Conservation (phyloP, 2,113 vertebrate genomes). For the Odobenus rosmarus region DNA sequence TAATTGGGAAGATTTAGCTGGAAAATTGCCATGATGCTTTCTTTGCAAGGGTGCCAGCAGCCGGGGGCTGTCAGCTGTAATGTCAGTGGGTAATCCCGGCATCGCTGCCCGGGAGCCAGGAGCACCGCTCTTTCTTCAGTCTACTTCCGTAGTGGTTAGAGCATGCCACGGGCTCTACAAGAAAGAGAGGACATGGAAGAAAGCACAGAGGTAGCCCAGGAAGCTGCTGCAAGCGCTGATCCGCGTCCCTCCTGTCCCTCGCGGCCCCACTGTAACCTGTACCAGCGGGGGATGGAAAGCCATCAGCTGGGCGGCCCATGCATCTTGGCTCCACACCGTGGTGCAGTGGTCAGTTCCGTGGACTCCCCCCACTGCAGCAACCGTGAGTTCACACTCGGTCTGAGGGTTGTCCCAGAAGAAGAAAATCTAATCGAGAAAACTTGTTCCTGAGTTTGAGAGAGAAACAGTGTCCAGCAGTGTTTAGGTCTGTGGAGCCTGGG, state of each 20-base stretch:
- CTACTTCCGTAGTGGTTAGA: conserved; percentile 58
- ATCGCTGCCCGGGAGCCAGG: conserved; percentile 34
- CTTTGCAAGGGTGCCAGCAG: conserved; percentile 74
- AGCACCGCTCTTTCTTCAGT: background rate
- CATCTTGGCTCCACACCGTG: background rate
- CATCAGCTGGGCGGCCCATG: background rate
- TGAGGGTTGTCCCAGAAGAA: background rate
- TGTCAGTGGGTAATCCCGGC: conserved; percentile 73
- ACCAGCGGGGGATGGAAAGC: too few species aligned
- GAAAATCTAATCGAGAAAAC: background rate
- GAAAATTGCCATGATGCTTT: conserved; percentile 53
- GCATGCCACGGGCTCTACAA: conserved; percentile 37
- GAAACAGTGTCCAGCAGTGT: background rate
- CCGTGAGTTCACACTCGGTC: background rate
- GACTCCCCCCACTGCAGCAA: too few species aligned
- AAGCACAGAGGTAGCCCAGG: background rate
- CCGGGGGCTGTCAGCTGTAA: conserved; percentile 57
- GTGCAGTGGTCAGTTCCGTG: background rate
- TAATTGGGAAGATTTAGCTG: conserved; percentile 75
- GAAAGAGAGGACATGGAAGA: background rate
- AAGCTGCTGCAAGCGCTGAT: background rate
- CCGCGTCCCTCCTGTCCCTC: background rate
- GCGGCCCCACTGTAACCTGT: rapidly evolving
- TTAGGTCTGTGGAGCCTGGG: background rate
- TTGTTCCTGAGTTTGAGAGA: background rate